Conservation (phyloP, 2,113 vertebrate genomes). For the Candoia aspera region DNA sequence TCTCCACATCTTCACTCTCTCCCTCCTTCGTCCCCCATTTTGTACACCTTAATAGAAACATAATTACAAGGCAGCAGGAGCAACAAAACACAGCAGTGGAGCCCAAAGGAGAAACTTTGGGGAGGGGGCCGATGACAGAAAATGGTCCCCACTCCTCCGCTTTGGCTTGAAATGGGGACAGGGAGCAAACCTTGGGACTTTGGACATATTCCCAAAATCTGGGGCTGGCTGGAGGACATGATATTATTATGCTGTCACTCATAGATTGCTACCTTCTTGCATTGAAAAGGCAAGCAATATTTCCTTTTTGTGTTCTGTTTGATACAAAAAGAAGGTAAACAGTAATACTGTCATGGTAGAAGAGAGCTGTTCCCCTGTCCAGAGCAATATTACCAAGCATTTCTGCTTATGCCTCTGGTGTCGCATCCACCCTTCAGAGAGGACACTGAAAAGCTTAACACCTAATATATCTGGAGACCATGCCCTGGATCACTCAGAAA, state of each 20-base stretch:
- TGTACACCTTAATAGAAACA: constrained; percentile 59
- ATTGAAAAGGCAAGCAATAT: neutral
- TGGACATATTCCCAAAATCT: neutral
- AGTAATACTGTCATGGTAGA: neutral
- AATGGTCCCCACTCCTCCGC: neutral
- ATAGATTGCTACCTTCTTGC: neutral
- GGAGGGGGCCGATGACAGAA: neutral
- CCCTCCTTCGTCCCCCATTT: constrained; percentile 34
- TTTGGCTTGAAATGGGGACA: neutral
- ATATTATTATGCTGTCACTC: neutral
- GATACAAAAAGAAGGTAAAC: neutral
- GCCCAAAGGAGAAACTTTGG: neutral
- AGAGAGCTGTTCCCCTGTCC: neutral
- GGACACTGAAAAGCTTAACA: neutral
- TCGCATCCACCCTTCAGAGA: neutral
- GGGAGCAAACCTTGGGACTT: neutral
- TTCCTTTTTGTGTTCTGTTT: neutral
- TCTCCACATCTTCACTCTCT: constrained; percentile 37
- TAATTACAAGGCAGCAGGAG: constrained; percentile 47
- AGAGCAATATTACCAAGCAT: neutral
- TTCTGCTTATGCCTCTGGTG: neutral
- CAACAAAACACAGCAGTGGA: constrained; percentile 33
- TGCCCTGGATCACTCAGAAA: neutral
- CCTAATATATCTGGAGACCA: neutral
- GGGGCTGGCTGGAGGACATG: constrained; percentile 5